A percentile compares a stretch with the other conserved stretches of the same genome.
Conservation (phyloP, 2,797 vertebrate species). For the Rhinatrema bivittatum region DNA sequence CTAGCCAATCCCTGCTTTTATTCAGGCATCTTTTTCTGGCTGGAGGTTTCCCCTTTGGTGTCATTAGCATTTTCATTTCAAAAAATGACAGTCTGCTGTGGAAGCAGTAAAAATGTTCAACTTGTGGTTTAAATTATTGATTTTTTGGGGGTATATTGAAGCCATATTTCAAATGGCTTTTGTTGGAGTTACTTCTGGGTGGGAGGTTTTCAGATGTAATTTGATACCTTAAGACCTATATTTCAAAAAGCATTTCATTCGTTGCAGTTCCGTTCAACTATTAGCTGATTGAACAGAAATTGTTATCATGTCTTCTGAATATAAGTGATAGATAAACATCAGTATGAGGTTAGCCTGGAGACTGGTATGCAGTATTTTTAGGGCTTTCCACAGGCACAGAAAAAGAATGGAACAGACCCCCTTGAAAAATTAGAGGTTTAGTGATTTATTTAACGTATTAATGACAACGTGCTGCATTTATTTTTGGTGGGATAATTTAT, state of each 20-base stretch:
- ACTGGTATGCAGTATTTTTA: slow-evolving; percentile 47
- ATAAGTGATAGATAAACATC: slow-evolving; percentile 31
- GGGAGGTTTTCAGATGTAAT: slow-evolving; percentile 55
- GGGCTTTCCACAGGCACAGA: too few relatives aligned
- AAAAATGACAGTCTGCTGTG: slow-evolving; percentile 55
- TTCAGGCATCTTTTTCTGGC: slow-evolving; percentile 44
- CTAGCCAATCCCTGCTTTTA: slow-evolving; percentile 35
- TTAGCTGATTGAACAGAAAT: slow-evolving; percentile 47
- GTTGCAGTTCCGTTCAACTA: slow-evolving; percentile 46
- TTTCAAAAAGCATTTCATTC: slow-evolving; percentile 51
- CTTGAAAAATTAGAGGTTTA: too few relatives aligned
- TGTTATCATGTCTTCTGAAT: slow-evolving; percentile 45
- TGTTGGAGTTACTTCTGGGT: slow-evolving; percentile 52
- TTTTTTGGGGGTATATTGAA: slow-evolving; percentile 65
- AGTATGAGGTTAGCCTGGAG: slow-evolving; percentile 33
- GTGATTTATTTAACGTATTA: slow-evolving; percentile 61
- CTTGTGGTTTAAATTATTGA: slow-evolving; percentile 72
- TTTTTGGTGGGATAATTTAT: slow-evolving; percentile 26
- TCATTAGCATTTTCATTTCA: slow-evolving; percentile 63
- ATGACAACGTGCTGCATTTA: slow-evolving; percentile 55
- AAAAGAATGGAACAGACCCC: too few relatives aligned
- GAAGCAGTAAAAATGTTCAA: slow-evolving; percentile 63
- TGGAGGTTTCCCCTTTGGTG: slow-evolving; percentile 49
- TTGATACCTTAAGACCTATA: slow-evolving; percentile 54
- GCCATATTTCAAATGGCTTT: slow-evolving; percentile 66